Evolutionary conservation across 2,113 vertebrate genomes (phyloP), one percentile per base, ranked within the genome.

Genomic region (Sisor rabdophorus): DNA sequence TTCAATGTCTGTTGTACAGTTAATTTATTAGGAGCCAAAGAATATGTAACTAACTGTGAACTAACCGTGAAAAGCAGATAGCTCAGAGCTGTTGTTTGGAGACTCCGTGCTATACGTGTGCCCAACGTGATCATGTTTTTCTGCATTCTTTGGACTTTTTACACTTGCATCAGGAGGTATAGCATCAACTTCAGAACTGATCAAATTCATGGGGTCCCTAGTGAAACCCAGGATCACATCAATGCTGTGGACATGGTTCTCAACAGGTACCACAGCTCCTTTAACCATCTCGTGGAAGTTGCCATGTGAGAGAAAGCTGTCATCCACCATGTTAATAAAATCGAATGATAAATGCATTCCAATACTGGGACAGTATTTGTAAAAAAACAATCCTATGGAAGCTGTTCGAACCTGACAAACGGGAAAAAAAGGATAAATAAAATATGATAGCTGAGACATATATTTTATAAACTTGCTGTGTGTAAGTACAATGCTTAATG

Each of bases 201-300:
- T 86, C 80, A 91, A 79, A 67, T 88, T 79, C 28, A 91, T 88
- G 79, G 93, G 92, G 73, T 93, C 91, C 86, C 92, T 91, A 58
- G 88, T 92, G 84, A 93, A 93, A 73, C 93, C 92, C 58, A 93
- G 86, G 73, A 93, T 93, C 86, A 93, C 91, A 81, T 93, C 92
- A 44, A 93, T 92, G 87, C 92, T 93, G 89, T 93, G 91, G 83
- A 92, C 90, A 3, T 86, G 89, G 71, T 89, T 86, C 24, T 89
- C 90, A 11, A 77, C 80, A 26, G 80, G 73, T 0, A 80, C 73
- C 71, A 86, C 87, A 56, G 88, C 89, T 36, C 88, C 88, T 86
- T 92, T 93, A 26, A 89, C 89, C 88, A 92, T 78, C 36, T 93
- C 91, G 0, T 92, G 90, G 89, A 90, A 92, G 87, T 89, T 89